These are phyloP conservation scores for Drosophila ananassae DNA, from an alignment of 1,140 invertebrate genomes.

Conservation along the genomic window DNA sequence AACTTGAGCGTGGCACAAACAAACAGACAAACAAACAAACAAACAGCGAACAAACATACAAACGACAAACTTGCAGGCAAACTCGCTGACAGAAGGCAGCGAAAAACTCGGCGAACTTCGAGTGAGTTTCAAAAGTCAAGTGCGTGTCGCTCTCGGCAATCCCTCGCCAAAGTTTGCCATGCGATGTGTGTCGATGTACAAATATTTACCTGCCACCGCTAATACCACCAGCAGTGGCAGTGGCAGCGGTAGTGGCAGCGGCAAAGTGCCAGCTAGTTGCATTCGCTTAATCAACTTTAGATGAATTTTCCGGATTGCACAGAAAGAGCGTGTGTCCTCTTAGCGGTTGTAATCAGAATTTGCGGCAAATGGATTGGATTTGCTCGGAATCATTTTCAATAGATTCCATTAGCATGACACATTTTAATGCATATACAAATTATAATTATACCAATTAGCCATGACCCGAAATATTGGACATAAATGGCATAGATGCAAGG, in stretches of 20 bases:
- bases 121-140: slow-evolving; percentile 81
- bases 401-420: background rate
- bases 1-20: slow-evolving; percentile 17
- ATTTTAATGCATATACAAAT: slow-evolving; percentile 9
- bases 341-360: background rate
- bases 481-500: background rate
- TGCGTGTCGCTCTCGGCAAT: slow-evolving; percentile 76
- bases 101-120: slow-evolving; percentile 53
- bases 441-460: slow-evolving; percentile 38
- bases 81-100: slow-evolving; percentile 36
- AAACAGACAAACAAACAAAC: slow-evolving; percentile 36
- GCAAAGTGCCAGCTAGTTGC: slow-evolving; percentile 21
- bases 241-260: slow-evolving; percentile 22
- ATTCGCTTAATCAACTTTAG: slow-evolving; percentile 48
- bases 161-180: slow-evolving; percentile 43
- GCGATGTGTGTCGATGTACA: slow-evolving; percentile 62
- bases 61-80: slow-evolving; percentile 37
- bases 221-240: slow-evolving; percentile 37
- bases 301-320: slow-evolving; percentile 2
- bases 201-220: slow-evolving; percentile 75
- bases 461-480: slow-evolving; percentile 9
- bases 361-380: slow-evolving; percentile 1
- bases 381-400: background rate
- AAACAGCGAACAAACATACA: slow-evolving; percentile 8
- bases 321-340: background rate